Conservation (phyloP, 2,797 vertebrate species). For the Sylvia borin region DNA sequence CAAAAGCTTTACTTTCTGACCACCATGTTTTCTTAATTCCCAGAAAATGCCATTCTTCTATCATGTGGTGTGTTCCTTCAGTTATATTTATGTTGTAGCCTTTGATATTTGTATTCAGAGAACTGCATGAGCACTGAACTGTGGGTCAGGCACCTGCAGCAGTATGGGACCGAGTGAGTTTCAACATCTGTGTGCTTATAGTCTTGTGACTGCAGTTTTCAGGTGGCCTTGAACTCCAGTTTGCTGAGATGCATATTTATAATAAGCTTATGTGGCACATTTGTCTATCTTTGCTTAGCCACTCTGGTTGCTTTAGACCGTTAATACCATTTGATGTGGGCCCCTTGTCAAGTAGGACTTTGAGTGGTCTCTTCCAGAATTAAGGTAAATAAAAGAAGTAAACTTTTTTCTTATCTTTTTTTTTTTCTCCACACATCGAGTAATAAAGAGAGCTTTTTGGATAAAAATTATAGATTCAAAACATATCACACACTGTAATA, state of each 20-base stretch:
- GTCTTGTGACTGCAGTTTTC: neutral
- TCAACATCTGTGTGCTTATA: neutral
- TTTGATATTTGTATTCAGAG: neutral
- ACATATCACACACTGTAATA: neutral
- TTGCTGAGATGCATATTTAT: neutral
- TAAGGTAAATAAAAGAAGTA: neutral
- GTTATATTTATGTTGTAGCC: fast-evolving
- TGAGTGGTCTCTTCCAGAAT: neutral
- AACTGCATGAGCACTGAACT: neutral
- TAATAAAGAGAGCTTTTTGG: neutral
- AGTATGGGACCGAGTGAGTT: neutral
- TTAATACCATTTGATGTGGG: neutral
- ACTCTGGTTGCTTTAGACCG: neutral
- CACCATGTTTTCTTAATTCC: neutral
- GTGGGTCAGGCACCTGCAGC: neutral
- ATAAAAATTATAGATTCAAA: neutral
- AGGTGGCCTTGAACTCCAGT: neutral
- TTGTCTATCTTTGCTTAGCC: neutral
- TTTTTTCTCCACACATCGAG: neutral
- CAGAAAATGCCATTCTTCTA: neutral
- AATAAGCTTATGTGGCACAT: neutral
- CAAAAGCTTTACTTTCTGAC: neutral
- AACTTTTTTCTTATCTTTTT: neutral
- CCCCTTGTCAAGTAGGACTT: neutral
- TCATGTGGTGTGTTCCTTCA: fast-evolving